Percentiles rank a stretch among this genome's conserved stretches.
phyloP scores from a whole-genome alignment of 2,797 vertebrate genomes.

The Tachyglossus aculeatus region DNA sequence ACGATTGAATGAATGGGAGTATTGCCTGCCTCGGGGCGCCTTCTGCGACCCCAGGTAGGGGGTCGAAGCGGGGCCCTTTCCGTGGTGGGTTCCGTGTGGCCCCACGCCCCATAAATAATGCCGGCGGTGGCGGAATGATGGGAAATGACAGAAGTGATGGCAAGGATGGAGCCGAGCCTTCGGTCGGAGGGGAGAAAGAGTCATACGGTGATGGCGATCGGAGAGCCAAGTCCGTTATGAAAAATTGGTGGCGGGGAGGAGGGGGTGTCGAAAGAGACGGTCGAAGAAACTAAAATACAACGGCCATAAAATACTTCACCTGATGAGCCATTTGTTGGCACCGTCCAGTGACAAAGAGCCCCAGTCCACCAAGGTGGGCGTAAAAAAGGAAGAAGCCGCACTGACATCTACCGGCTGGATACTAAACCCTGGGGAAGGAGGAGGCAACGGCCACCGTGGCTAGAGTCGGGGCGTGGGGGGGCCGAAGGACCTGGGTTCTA shows the following conservation, averaged over 20 bases:
- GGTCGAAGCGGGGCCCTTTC: too few relatives aligned
- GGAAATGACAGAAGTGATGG: slow-evolving; percentile 69
- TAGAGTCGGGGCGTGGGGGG: too few relatives aligned
- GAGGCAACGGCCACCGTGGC: too few relatives aligned
- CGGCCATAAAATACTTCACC: slow-evolving; percentile 73
- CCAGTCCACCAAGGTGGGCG: slow-evolving; percentile 39
- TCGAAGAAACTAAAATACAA: slow-evolving; percentile 72
- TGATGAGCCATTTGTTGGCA: slow-evolving; percentile 73
- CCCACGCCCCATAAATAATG: too few relatives aligned
- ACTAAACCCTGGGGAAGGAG: neutral
- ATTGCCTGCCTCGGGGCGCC: too few relatives aligned
- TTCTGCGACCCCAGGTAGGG: too few relatives aligned
- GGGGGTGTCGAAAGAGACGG: slow-evolving; percentile 72
- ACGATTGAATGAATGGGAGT: too few relatives aligned
- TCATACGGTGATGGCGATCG: slow-evolving; percentile 66
- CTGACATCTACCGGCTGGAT: slow-evolving; percentile 69
- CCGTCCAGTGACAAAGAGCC: slow-evolving; percentile 62
- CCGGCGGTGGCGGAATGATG: too few relatives aligned
- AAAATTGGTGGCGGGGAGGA: too few relatives aligned
- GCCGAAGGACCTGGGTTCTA: too few relatives aligned
- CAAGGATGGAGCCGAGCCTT: slow-evolving; percentile 62
- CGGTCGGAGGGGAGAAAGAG: slow-evolving; percentile 70
- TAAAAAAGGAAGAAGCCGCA: slow-evolving; percentile 49
- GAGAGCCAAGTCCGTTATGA: slow-evolving; percentile 68
- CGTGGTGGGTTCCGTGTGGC: too few relatives aligned